Percentiles rank a stretch among this genome's conserved stretches.
These are phyloP conservation scores for Etheostoma perlongum DNA, from an alignment of 2,797 vertebrate genomes.

Conservation along the genomic window DNA sequence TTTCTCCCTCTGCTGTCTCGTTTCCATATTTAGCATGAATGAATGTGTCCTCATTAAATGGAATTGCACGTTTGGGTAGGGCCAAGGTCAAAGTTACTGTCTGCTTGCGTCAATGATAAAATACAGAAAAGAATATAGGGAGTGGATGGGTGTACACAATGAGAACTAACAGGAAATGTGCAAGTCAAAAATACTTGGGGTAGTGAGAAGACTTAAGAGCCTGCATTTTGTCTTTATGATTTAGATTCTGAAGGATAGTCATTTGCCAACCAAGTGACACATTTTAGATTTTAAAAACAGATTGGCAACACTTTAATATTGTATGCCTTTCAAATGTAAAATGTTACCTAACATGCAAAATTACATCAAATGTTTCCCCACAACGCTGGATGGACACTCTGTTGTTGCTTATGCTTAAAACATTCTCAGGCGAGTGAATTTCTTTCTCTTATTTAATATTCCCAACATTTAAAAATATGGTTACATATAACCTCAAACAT, in stretches of 20 bases:
- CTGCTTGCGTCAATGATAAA: constrained; percentile 19
- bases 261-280: neutral
- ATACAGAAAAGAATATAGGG: neutral
- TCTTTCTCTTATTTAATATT: neutral
- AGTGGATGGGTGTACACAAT: neutral
- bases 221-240: neutral
- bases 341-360: neutral
- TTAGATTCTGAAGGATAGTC: neutral
- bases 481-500: neutral
- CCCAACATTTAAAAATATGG: neutral
- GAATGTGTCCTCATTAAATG: constrained; percentile 76
- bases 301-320: neutral
- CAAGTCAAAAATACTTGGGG: neutral
- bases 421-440: neutral
- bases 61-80: constrained; percentile 46
- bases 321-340: neutral
- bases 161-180: constrained; percentile 11
- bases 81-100: constrained; percentile 55
- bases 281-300: neutral
- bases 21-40: constrained; percentile 76
- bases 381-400: neutral
- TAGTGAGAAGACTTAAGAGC: neutral
- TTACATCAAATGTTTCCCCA: neutral
- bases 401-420: neutral
- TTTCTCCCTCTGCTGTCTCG: constrained; percentile 31